Base-by-base conservation (phyloP, 2,888 invertebrate species). In the Hyposoter didymator region DNA sequence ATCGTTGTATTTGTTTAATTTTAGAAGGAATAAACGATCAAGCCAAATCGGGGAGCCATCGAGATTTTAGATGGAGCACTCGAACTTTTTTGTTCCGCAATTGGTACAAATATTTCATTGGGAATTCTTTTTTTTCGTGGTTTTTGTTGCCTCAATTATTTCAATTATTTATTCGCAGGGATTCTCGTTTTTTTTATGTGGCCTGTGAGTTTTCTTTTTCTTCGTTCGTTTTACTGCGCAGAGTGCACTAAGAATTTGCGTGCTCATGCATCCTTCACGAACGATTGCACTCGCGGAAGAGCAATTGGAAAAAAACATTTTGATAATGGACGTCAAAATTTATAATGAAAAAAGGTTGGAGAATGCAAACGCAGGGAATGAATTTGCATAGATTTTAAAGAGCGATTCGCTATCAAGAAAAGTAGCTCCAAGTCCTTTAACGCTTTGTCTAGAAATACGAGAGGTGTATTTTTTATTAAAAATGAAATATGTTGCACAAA, bases 331-430 rank as follows among this genome's bases (percentile, higher is more conserved):
- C 22, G 47, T 32, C 2, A 47, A 47, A 35, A 62, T 47, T 17
- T 55, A 55, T 43, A 59, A 67, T n/a, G 45, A 32, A 62, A 49
- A 72, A 43, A 55, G 28, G 28, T 22, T 10, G 0, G 10, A 22
- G 3, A 55, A 55, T 10, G 10, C 7, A 19, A 52, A 52, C 10
- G 49, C 19, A 10, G 45, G 43, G 35, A 79, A 72, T 79, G n/a
- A 70, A 79, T 79, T 79, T 79, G 22, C 62, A 72, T 72, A 62
- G 79, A 64, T 72, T 49, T 47, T 12, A 45, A 28, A 32, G 70
- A 64, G 72, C 64, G 64, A 72, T 72, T 39, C 49, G 62, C 22
- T 62, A 62, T 62, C 22, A 70, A 70, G n/a, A 28, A 75, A 32
- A 45, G 17, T 45, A 45, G 12, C 62, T 62, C 28, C 35, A 19